phyloP scores from a whole-genome alignment of 1,140 invertebrate genomes.

The Zaprionus taronus region DNA sequence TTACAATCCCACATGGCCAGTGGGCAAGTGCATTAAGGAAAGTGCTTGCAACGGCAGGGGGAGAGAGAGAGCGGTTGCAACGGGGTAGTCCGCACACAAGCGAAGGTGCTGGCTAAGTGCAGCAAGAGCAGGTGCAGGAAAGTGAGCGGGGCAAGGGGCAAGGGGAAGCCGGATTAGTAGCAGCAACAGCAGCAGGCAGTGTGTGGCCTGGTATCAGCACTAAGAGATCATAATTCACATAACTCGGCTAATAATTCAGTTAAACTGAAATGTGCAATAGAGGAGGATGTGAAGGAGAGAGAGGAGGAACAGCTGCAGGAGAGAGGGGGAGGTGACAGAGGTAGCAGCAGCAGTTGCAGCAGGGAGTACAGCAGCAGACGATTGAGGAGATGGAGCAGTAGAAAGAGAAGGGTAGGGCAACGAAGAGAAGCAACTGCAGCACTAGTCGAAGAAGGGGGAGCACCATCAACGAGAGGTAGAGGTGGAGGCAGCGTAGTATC shows the following conservation, averaged over 20 bases:
- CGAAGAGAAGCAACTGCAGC: background rate
- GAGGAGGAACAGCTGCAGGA: conserved; percentile 16
- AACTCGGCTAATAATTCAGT: conserved; percentile 82
- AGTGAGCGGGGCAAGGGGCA: background rate
- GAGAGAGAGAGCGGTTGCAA: background rate
- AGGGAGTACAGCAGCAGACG: background rate
- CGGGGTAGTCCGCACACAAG: conserved; percentile 1
- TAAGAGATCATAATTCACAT: conserved; percentile 82
- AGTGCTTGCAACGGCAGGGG: conserved; percentile 45
- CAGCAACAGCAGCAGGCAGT: conserved; percentile 17
- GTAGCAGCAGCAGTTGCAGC: background rate
- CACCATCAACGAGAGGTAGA: conserved; percentile 38
- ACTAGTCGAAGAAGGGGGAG: background rate
- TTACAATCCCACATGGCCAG: conserved; percentile 76
- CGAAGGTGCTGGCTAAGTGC: conserved; percentile 40
- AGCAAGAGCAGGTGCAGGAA: conserved; percentile 17
- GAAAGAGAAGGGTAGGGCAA: too few relatives aligned
- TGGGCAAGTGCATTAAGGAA: conserved; percentile 82
- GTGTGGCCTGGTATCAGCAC: conserved; percentile 63
- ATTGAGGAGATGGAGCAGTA: too few relatives aligned
- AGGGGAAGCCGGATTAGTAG: conserved; percentile 2
- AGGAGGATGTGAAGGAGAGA: conserved; percentile 16
- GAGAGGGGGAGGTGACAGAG: conserved; percentile 33
- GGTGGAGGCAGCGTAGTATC: conserved; percentile 7
- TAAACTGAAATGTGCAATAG: conserved; percentile 77